These are phyloP conservation scores for Corticium candelabrum DNA, from an alignment of 37 sponge, comb jelly and placozoan species.

Conservation along the genomic window DNA sequence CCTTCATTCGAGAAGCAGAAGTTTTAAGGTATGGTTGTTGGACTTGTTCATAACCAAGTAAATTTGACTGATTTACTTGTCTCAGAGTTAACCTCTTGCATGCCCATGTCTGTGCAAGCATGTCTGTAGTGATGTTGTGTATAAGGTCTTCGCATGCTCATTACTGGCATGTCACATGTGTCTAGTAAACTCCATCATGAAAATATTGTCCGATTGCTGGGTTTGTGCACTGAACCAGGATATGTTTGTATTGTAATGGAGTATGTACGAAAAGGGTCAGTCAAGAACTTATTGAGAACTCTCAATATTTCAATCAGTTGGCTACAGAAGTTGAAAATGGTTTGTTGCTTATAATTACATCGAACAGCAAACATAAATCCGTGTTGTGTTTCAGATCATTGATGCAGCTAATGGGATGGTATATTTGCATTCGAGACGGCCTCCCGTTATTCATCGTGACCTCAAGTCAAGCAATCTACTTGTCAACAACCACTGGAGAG, in stretches of 20 bases:
- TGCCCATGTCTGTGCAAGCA: too few relatives aligned
- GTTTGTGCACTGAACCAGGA: neutral
- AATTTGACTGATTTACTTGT: too few relatives aligned
- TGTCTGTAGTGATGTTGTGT: too few relatives aligned
- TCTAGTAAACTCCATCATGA: neutral
- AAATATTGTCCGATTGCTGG: neutral
- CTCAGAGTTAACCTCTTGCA: too few relatives aligned
- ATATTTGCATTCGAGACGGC: neutral
- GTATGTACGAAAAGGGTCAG: neutral
- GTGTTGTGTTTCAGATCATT: neutral
- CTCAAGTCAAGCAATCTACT: neutral
- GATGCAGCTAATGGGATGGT: neutral
- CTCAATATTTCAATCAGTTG: neutral
- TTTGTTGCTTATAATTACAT: neutral
- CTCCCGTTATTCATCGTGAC: constrained; percentile 1
- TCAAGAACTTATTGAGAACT: neutral
- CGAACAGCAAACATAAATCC: neutral
- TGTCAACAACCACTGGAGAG: neutral
- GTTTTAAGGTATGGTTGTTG: too few relatives aligned
- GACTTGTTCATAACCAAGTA: too few relatives aligned
- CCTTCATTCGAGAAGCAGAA: too few relatives aligned
- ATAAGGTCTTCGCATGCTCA: too few relatives aligned
- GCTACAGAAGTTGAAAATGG: neutral
- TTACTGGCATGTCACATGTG: neutral
- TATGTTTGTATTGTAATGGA: neutral